Evolutionary conservation across 2,888 invertebrate genomes (phyloP).

Genomic region (Stegophylla sp.): DNA sequence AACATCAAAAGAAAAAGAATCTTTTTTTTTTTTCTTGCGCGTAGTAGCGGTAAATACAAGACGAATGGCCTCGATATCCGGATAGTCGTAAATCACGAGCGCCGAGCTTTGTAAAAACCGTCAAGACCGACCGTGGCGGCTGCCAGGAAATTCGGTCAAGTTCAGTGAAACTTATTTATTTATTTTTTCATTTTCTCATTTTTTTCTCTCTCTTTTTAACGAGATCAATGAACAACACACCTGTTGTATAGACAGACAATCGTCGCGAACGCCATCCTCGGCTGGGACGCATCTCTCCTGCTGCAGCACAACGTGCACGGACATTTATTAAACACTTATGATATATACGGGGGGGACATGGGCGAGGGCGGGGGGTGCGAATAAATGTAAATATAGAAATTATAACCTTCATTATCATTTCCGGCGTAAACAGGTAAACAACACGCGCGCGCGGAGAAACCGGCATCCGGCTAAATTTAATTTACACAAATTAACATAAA

Average conservation of each 20-base stretch:
- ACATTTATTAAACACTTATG: neutral
- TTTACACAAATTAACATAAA: constrained; percentile 35
- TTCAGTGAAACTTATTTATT: constrained; percentile 28
- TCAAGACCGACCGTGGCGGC: too few relatives aligned
- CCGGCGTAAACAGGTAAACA: constrained; percentile 12
- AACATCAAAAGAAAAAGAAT: constrained; percentile 15
- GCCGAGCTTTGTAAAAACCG: constrained; percentile 7
- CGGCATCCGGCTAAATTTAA: constrained; percentile 23
- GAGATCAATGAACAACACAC: neutral
- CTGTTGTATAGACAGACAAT: constrained; percentile 19
- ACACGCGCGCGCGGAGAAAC: too few relatives aligned
- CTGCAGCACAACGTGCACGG: too few relatives aligned
- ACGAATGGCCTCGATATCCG: neutral
- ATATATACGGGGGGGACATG: too few relatives aligned
- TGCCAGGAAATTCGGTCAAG: constrained; percentile 2
- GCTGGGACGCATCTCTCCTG: too few relatives aligned
- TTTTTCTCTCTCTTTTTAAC: neutral
- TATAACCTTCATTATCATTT: constrained; percentile 25
- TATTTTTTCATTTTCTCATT: neutral
- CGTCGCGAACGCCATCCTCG: neutral
- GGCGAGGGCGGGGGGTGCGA: neutral
- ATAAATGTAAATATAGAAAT: constrained; percentile 23
- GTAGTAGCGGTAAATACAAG: neutral
- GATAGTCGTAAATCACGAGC: constrained; percentile 21
- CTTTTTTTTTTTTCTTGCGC: too few relatives aligned